Base-by-base conservation (phyloP, 2,888 invertebrate species). In the Thalpophila matura region DNA sequence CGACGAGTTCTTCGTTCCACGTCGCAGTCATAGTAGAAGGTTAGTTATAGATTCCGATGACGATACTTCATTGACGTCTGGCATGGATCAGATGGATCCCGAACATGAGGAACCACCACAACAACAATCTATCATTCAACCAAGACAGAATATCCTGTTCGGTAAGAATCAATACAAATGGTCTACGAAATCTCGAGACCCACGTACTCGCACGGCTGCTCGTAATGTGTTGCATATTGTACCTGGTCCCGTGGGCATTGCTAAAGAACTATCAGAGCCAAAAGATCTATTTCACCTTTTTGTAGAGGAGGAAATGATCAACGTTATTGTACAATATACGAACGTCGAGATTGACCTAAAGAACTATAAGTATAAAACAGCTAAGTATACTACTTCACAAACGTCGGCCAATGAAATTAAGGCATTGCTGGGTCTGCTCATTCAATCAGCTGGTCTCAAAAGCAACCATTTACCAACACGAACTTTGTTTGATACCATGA, bases 381-480 rank as follows among this genome's bases (percentile, higher is more conserved):
- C 42, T 3, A 42, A 42, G 3, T 4, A 9, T 7, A 53, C 53
- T 53, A 43, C 16, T 43, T 3, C 42, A 4, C 47, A 45, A 9
- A 62, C 56, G 31, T 56, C 62, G 40, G 45, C 56, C 1, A 63
- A 46, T 62, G 62, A 62, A 62, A 18, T 62, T 33, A 58, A 58
- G 37, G 50, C 58, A 18, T 51, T 58, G 9, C 45, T 58, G 50
- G 50, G 43, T 43, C 50, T 59, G 7, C 55, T 61, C 31, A 42
- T 61, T 38, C 57, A 46, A 27, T 43, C 45, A 9, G 45, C 58
- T 38, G 56, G 12, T 33, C 37, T 62, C 1, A 58, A 67, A 58
- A 67, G 50, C 54, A 67, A 58, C 38, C 62, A 62, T 56, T 67
- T 67, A 3, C 62, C 67, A 27, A 67, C 67, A 3, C 24, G 58